These are phyloP conservation scores for Ormyrus thymus DNA, from an alignment of 2,888 invertebrate genomes.

Conservation along the genomic window DNA sequence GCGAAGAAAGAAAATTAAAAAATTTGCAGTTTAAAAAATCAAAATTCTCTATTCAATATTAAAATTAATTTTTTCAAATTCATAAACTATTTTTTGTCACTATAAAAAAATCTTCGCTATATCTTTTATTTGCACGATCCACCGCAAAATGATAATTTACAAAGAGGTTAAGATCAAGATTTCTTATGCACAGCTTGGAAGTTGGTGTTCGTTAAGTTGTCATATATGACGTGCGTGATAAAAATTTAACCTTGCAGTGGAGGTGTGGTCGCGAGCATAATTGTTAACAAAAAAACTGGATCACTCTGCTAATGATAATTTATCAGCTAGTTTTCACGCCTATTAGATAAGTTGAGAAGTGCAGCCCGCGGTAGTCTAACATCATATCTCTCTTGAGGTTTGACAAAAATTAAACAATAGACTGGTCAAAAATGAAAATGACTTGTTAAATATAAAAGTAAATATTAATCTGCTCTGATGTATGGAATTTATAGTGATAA, in stretches of 20 bases:
- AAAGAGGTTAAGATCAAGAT: slow-evolving; percentile 7
- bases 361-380: slow-evolving; percentile 44
- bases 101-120: neutral
- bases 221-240: slow-evolving; percentile 58
- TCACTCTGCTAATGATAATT: slow-evolving; percentile 61
- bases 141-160: slow-evolving; percentile 23
- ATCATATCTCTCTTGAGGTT: neutral
- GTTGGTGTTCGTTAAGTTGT: slow-evolving; percentile 42
- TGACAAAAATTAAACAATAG: no score
- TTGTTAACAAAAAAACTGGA: slow-evolving; percentile 45
- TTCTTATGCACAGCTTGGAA: slow-evolving; percentile 24
- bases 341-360: slow-evolving; percentile 53
- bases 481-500: no score
- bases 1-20: no score
- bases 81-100: neutral
- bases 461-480: no score
- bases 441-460: no score
- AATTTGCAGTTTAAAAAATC: no score
- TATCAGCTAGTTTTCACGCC: slow-evolving; percentile 61
- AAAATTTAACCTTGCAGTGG: slow-evolving; percentile 67
- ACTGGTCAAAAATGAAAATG: no score
- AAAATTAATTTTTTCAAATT: neutral
- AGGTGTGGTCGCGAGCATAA: slow-evolving; percentile 64
- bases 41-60: no score
- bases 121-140: neutral